These are phyloP conservation scores for Stylophora pistillata DNA, from an alignment of 64 coral and sea anemone genomes.

Conservation along the genomic window DNA sequence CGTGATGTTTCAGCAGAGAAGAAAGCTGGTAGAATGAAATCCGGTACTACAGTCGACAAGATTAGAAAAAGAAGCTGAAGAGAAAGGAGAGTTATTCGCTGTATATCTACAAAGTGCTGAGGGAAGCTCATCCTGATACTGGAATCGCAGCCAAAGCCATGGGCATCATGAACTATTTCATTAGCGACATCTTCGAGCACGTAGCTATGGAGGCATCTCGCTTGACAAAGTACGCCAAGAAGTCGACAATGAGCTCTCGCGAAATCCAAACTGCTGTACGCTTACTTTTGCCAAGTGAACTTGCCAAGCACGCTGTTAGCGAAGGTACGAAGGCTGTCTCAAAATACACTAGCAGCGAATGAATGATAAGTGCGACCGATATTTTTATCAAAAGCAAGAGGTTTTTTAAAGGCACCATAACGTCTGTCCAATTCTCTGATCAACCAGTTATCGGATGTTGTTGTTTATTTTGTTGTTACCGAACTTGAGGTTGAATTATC, in stretches of 20 bases:
- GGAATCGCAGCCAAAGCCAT: conserved; percentile 7
- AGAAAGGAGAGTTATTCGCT: background rate
- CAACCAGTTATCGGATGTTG: too few relatives aligned
- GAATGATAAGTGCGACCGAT: background rate
- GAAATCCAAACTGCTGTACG: conserved; percentile 10
- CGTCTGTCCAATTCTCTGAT: background rate
- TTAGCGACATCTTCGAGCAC: conserved; percentile 9
- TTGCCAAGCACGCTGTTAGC: conserved; percentile 20
- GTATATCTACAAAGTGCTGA: conserved; percentile 13
- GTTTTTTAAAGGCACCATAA: conserved; percentile 19
- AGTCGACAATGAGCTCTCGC: conserved; percentile 1
- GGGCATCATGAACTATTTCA: conserved; percentile 17
- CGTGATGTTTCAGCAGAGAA: background rate
- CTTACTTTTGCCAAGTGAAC: conserved; percentile 9
- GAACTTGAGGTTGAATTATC: too few relatives aligned
- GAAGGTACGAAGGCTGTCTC: conserved; percentile 25
- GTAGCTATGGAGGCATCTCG: background rate
- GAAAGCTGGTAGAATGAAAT: background rate
- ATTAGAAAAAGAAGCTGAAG: too few relatives aligned
- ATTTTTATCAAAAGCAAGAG: background rate
- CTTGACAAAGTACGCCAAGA: conserved; percentile 9
- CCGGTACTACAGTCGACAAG: background rate
- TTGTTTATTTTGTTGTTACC: too few relatives aligned
- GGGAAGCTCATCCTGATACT: conserved; percentile 2
- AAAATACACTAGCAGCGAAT: background rate